Base-by-base conservation (phyloP, 2,888 invertebrate species). In the Tachina fera region DNA sequence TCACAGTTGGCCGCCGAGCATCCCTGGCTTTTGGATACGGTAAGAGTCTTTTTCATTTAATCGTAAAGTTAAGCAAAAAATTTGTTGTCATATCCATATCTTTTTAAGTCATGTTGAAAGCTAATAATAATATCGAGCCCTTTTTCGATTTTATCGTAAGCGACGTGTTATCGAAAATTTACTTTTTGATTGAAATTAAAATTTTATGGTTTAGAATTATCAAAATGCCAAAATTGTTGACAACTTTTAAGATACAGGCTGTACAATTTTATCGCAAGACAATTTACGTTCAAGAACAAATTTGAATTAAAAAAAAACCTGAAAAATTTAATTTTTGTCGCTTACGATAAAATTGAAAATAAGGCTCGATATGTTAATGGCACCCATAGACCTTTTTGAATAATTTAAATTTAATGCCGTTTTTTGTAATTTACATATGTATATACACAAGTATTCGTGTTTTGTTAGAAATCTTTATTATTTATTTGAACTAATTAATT, bases 21-120 rank as follows among this genome's bases (percentile, higher is more conserved):
- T 91, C 97, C 98, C 22, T 99, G 99, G 99, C 94, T 99, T 49
- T 94, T 95, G 88, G 95, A 95, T 83, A 96, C 96, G 93, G 96
- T 95, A 91, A 92, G 92, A 47, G 1, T 43, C 19, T 56, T 53
- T 43, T 60, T 45, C 45, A 19, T 19, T 63, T n/a, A 41, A 60
- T 60, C 9, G 60, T 60, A 19, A 19, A 56, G 16, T 53, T 63
- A 51, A 49, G 19, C 13, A 41, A 61, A 68, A 22, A n/a, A n/a
- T n/a, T n/a, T n/a, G 22, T 56, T 39, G 19, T 53, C 39, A 13
- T 71, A 41, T 47, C 9, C 61, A 51, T 39, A 60, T 68, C 9
- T 9, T 31, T 67, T 22, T 22, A 31, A 31, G 31, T 53, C 13
- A 13, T 63, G 41, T 58, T 58, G n/a, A 43, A 60, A 0, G 45